These are phyloP conservation scores for Acomys russatus DNA, from an alignment of 2,797 vertebrate species.

Conservation along the genomic window DNA sequence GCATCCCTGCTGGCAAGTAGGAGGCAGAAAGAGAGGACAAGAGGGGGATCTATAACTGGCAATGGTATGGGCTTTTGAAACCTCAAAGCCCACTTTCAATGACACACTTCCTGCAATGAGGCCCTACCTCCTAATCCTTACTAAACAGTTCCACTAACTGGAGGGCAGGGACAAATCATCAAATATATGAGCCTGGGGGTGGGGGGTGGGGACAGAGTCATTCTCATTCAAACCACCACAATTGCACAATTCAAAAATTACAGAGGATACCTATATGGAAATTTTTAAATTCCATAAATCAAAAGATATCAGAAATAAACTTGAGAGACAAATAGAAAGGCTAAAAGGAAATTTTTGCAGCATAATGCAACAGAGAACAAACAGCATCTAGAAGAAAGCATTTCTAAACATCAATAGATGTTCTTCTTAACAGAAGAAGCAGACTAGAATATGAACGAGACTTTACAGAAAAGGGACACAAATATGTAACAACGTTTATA, in stretches of 20 bases:
- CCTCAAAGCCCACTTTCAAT: neutral
- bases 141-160: neutral
- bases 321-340: conserved; percentile 39
- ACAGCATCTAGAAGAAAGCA: neutral
- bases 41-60: neutral
- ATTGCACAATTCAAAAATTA: conserved; percentile 57
- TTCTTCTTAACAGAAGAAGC: neutral
- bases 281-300: neutral
- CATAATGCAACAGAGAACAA: neutral
- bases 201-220: too few relatives aligned
- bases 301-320: conserved; percentile 39
- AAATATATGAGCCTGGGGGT: neutral
- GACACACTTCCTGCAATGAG: neutral
- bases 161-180: neutral
- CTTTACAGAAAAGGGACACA: conserved; percentile 25
- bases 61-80: neutral
- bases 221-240: neutral
- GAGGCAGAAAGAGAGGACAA: neutral
- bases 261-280: neutral
- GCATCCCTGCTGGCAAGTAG: neutral
- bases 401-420: neutral
- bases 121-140: neutral
- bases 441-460: neutral
- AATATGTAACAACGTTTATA: conserved; percentile 26
- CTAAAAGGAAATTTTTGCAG: neutral